A percentile compares a stretch with the other conserved stretches of the same genome.
Conservation (phyloP, 2,888 invertebrate species). For the Synergus umbraculus region DNA sequence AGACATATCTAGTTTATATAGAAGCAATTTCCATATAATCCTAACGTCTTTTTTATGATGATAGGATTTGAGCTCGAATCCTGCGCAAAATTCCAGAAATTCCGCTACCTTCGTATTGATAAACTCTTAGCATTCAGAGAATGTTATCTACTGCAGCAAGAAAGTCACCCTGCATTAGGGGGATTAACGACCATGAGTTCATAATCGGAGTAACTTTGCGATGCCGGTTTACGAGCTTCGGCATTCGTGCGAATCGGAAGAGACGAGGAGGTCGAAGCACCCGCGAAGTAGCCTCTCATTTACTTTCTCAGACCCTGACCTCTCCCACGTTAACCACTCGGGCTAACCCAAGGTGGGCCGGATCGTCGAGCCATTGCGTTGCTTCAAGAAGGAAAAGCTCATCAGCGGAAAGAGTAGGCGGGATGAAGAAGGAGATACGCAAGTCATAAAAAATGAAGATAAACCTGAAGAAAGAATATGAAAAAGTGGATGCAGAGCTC, state of each 20-base stretch:
- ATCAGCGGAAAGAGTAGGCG: conserved; percentile 53
- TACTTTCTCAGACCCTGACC: conserved; percentile 64
- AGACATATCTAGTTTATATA: no score
- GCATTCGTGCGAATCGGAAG: conserved; percentile 59
- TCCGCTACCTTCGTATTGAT: not conserved
- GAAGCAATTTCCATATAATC: no score
- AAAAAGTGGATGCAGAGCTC: conserved; percentile 66
- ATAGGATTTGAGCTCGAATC: not conserved
- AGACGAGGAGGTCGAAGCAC: conserved; percentile 59
- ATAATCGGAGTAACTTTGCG: conserved; percentile 33
- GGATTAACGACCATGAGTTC: conserved; percentile 8
- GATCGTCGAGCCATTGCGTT: conserved; percentile 52
- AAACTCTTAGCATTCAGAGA: not conserved
- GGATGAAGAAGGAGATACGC: conserved; percentile 19
- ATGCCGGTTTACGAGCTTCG: conserved; percentile 22
- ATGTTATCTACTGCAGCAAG: not conserved
- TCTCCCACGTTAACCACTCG: conserved; percentile 65
- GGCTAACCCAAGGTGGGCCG: conserved; percentile 54
- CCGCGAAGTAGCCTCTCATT: conserved; percentile 56
- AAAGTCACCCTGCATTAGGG: not conserved
- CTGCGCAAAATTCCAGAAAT: not conserved
- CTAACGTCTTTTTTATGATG: no score
- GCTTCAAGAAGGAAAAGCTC: conserved; percentile 51
- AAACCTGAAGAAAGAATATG: conserved; percentile 61
- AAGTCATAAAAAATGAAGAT: conserved; percentile 43